Evolutionary conservation across 2,888 invertebrate species (phyloP), one percentile per base, ranked within the genome.

Genomic region (Pyrgus malvae): DNA sequence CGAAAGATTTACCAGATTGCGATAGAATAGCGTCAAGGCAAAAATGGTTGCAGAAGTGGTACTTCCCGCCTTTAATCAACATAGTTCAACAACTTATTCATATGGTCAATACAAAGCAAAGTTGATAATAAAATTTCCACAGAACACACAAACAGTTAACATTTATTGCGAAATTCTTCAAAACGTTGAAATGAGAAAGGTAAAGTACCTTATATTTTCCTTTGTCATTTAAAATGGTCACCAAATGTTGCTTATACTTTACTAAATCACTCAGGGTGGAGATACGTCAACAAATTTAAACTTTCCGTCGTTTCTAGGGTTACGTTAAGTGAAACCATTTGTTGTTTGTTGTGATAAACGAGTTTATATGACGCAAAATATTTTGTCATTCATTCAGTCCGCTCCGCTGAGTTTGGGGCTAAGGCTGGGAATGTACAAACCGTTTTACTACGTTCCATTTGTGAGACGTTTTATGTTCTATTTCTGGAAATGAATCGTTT

Each of bases 261-360:
- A 21, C n/a, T 33, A 14, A 44, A 51, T 35, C 44, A 51, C 51
- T 51, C 44, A 51, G 37, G 27, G 31, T 27, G 29, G 31, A 53
- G 41, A 21, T 44, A 66, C 58, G 66, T 65, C 59, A 62, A 58
- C 59, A 56, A 68, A 65, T 68, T 70, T 66, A 69, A 71, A 69
- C 50, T 66, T 66, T 33, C 57, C 57, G 48, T 55, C 58, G 62
- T 66, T 64, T 64, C 59, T 62, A 62, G 63, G 62, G 67, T 66
- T 62, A 61, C 45, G 60, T 61, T 67, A 64, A 70, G 68, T 70
- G 70, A 68, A 68, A 62, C 60, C 65, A 71, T 72, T 71, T 69
- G 61, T 71, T 61, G 61, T 59, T 58, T 31, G 56, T 69, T 29
- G 55, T 69, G 73, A 72, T 63, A 60, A 67, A 71, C 57, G 67